These are phyloP conservation scores for Odocoileus hemionus DNA, from an alignment of 2,113 vertebrate species.

Conservation along the genomic window DNA sequence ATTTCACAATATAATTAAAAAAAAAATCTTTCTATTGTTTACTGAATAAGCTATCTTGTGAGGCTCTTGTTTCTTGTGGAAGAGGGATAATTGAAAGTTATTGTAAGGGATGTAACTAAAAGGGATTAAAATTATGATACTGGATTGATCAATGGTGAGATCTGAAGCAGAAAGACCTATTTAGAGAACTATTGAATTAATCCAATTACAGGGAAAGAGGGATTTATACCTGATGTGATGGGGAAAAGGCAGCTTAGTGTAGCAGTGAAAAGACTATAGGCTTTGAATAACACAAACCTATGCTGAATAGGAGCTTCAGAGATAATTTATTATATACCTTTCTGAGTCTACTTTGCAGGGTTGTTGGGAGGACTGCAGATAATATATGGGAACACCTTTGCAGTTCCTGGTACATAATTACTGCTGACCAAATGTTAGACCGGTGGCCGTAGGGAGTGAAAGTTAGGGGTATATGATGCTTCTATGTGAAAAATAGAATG, in stretches of 20 bases:
- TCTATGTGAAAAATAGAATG: background rate
- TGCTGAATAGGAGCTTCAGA: background rate
- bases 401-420: background rate
- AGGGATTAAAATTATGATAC: background rate
- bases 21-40: background rate
- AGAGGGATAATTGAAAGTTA: background rate
- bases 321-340: background rate
- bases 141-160: background rate
- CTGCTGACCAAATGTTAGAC: background rate
- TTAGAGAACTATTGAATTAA: background rate
- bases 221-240: background rate
- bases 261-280: background rate
- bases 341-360: background rate
- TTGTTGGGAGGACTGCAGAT: background rate
- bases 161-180: background rate
- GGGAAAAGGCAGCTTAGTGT: background rate
- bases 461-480: background rate
- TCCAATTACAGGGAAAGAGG: background rate
- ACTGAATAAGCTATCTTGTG: background rate
- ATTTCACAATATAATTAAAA: background rate
- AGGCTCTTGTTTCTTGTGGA: background rate
- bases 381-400: background rate
- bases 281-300: background rate
- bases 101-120: background rate
- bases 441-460: background rate